Evolutionary conservation across 2,797 vertebrate species (phyloP).

Genomic region (Xenops minutus): DNA sequence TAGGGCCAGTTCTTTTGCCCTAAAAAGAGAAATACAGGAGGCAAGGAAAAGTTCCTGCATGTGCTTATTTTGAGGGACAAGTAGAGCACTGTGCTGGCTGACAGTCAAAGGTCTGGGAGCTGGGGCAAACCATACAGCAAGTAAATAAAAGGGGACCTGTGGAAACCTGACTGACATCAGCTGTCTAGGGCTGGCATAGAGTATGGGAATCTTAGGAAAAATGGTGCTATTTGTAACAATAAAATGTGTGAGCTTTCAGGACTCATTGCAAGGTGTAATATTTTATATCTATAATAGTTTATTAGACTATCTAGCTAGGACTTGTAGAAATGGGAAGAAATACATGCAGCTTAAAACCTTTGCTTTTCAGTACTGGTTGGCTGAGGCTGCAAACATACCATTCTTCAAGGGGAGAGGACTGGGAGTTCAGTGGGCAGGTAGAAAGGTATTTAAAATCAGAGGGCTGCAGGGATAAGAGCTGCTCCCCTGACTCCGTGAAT

Average conservation of each 20-base stretch:
- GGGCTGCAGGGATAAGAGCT: neutral
- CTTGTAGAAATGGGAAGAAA: neutral
- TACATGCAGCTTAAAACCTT: neutral
- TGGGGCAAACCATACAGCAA: neutral
- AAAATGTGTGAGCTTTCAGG: neutral
- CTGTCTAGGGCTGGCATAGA: neutral
- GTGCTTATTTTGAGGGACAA: neutral
- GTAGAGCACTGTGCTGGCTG: neutral
- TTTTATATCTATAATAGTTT: neutral
- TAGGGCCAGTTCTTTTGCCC: neutral
- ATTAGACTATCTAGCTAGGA: neutral
- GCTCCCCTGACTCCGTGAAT: neutral
- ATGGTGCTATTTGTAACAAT: neutral
- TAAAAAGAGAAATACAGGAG: neutral
- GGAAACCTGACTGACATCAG: neutral
- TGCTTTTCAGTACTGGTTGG: neutral
- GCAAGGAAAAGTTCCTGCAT: neutral
- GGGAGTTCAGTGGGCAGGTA: neutral
- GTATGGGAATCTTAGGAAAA: neutral
- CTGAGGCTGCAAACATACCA: neutral
- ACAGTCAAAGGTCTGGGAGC: neutral
- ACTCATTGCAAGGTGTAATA: neutral
- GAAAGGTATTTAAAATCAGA: slow-evolving; percentile 34
- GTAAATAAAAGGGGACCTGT: neutral
- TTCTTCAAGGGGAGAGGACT: neutral